Conservation (phyloP, 2,888 invertebrate genomes). For the Agelastica alni region DNA sequence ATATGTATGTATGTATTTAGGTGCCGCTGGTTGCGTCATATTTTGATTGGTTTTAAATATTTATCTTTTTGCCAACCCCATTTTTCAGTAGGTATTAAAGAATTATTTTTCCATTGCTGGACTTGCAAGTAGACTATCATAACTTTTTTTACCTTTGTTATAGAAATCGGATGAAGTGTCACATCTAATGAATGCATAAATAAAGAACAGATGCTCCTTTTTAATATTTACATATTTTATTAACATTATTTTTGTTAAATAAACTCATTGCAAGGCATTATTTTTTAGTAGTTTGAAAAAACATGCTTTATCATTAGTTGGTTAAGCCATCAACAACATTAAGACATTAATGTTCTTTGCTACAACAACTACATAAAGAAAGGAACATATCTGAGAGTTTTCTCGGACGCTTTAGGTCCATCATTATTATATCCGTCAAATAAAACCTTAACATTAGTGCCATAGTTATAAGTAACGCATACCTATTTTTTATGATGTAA, state of each 20-base stretch:
- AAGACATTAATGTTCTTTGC: slow-evolving; percentile 35
- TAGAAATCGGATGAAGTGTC: background rate
- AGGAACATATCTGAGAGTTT: too few relatives aligned
- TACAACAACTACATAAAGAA: slow-evolving; percentile 30
- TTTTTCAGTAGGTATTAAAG: slow-evolving; percentile 1
- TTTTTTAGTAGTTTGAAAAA: slow-evolving; percentile 24
- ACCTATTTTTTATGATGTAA: too few relatives aligned
- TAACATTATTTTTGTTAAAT: background rate
- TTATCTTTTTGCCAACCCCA: background rate
- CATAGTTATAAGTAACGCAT: too few relatives aligned
- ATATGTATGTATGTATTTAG: too few relatives aligned
- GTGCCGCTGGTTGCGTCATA: slow-evolving; percentile 3
- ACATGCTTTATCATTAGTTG: slow-evolving; percentile 29
- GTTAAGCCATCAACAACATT: slow-evolving; percentile 34
- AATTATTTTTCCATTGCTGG: slow-evolving; percentile 4
- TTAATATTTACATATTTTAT: background rate
- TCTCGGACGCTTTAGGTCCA: too few relatives aligned
- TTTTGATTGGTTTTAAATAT: slow-evolving; percentile 2
- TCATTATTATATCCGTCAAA: background rate
- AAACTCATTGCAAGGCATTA: slow-evolving; percentile 1
- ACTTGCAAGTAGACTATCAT: too few relatives aligned
- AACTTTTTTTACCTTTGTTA: background rate
- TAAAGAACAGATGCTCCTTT: background rate
- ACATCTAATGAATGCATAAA: too few relatives aligned
- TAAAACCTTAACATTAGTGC: background rate